phyloP scores from a whole-genome alignment of 2,113 vertebrate genomes.

The Speoplatyrhinus poulsoni region DNA sequence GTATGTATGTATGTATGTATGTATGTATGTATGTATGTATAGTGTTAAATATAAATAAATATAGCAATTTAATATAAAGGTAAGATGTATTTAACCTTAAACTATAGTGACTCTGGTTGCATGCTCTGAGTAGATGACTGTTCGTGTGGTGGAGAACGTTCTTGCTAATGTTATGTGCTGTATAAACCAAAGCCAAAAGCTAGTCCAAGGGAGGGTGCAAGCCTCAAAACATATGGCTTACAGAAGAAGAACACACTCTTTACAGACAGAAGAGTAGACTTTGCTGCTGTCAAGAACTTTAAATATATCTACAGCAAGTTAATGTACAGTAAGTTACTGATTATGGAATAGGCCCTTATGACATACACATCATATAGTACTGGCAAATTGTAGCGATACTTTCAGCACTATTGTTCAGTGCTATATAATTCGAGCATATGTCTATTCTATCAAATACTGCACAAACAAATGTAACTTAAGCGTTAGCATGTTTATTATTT shows the following conservation, averaged over 20 bases:
- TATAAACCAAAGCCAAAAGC: slow-evolving; percentile 31
- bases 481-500: no score
- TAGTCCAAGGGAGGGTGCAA: slow-evolving; percentile 15
- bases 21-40: neutral
- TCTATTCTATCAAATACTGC: slow-evolving; percentile 46
- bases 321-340: slow-evolving; percentile 6
- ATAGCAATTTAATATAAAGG: neutral
- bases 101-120: slow-evolving; percentile 29
- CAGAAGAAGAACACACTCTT: slow-evolving; percentile 7
- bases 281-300: slow-evolving; percentile 22
- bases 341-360: slow-evolving; percentile 22
- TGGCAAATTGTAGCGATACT: neutral
- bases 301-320: slow-evolving; percentile 13
- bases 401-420: slow-evolving; percentile 10
- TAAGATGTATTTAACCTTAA: neutral
- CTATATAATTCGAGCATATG: slow-evolving; percentile 37
- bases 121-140: slow-evolving; percentile 30
- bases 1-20: neutral
- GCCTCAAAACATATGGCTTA: slow-evolving; percentile 43
- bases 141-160: slow-evolving; percentile 29
- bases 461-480: slow-evolving; percentile 26
- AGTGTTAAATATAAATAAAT: neutral
- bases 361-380: neutral
- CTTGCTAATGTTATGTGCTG: slow-evolving; percentile 17
- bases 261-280: slow-evolving; percentile 10